These are phyloP conservation scores for Disparrhopalites patrizii DNA, from an alignment of 2,888 invertebrate species.

Conservation along the genomic window DNA sequence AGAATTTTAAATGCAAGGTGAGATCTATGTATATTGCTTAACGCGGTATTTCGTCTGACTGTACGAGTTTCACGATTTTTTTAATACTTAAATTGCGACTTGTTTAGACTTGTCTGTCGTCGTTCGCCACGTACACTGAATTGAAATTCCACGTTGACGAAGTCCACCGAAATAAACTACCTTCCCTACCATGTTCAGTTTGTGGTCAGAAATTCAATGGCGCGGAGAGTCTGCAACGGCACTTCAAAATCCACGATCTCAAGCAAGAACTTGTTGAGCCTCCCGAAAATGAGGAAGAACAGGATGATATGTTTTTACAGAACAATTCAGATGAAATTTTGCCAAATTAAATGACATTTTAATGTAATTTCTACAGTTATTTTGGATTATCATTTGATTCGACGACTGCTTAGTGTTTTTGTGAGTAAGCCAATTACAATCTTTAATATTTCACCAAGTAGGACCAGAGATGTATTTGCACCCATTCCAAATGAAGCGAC, in stretches of 20 bases:
- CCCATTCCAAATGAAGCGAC: too few relatives aligned
- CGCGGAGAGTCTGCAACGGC: slow-evolving; percentile 6
- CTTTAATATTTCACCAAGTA: too few relatives aligned
- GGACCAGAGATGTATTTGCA: too few relatives aligned
- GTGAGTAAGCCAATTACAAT: too few relatives aligned
- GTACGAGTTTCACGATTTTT: neutral
- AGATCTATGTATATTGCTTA: too few relatives aligned
- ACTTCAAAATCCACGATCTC: slow-evolving; percentile 5
- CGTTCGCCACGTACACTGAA: neutral
- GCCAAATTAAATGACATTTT: too few relatives aligned
- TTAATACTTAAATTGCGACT: neutral
- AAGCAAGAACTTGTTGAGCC: slow-evolving; percentile 4
- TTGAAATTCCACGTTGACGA: slow-evolving; percentile 3
- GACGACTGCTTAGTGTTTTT: too few relatives aligned
- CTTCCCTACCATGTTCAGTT: neutral
- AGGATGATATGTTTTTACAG: too few relatives aligned
- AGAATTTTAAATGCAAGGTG: slow-evolving; percentile 6
- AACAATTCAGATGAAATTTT: neutral
- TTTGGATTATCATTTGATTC: too few relatives aligned
- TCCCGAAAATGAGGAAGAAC: neutral
- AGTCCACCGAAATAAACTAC: slow-evolving; percentile 6
- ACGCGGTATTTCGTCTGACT: too few relatives aligned
- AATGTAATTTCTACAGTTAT: too few relatives aligned
- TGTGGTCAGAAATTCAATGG: neutral
- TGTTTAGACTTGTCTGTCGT: neutral